Evolutionary conservation across 92 coral and sea anemone genomes (phyloP), one percentile per base, ranked within the genome.

Genomic region (Heliopora coerulea): DNA sequence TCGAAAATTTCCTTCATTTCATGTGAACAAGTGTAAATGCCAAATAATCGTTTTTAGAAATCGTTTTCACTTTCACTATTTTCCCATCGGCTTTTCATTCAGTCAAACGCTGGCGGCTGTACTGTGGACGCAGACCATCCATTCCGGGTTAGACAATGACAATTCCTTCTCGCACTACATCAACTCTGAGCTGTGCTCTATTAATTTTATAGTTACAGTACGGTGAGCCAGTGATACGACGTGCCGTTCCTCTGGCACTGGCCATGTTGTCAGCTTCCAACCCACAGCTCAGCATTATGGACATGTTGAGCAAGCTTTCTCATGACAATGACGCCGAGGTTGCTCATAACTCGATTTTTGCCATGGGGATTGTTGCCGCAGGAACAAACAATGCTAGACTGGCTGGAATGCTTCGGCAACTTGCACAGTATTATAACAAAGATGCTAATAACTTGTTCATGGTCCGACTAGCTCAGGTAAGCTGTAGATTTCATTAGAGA

Each of bases 251-350:
- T 3, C 49, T 93, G 31, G 98, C 89, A 24, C 88, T 93, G 27
- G 98, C 93, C 29, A 58, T 93, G 68, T 75, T 93, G 49, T 93
- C 98, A 8, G 96, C 98, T 8, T 93, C 98, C 23, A 93, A 93
- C 70, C 98, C 98, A 19, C 98, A 85, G 62, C 81, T 93, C 23
- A 84, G 96, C 79, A 93, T 93, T 0, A 85, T 93, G 54, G 98
- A 93, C 56, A 93, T 96, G 49, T 90, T 93, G n/a, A 90, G 96
- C 49, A 93, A 93, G 65, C 88, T 93, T 28, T 93, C 98, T 3
- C 98, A 93, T 77, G 98, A 93, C 85, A 93, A 87, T 68, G 98
- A 93, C 56, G 93, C 98, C 0, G 98, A 93, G 61, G 98, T 93
- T 9, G 87, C 98, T 34, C 98, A 93, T 74, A 93, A 93, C 78